phyloP scores from a whole-genome alignment of 2,888 invertebrate genomes.

The Eretmocerus hayati region DNA sequence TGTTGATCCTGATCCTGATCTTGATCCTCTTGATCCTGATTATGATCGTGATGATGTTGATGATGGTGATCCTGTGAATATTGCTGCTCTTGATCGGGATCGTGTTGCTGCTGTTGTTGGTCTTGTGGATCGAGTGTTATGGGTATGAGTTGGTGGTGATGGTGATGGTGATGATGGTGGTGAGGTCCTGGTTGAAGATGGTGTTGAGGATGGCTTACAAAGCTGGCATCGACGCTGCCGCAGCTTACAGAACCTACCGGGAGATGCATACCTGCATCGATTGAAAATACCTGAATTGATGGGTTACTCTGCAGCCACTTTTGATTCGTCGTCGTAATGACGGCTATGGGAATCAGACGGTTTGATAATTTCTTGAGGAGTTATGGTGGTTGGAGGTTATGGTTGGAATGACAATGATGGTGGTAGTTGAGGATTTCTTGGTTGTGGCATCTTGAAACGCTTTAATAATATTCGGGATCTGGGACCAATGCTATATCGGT shows the following conservation, averaged over 20 bases:
- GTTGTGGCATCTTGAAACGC: too few relatives aligned
- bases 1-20: slow-evolving; percentile 19
- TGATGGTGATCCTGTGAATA: slow-evolving; percentile 15
- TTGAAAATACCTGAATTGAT: too few relatives aligned
- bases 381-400: too few relatives aligned
- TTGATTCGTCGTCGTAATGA: too few relatives aligned
- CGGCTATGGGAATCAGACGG: too few relatives aligned
- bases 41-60: slow-evolving; percentile 8
- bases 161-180: slow-evolving; percentile 25
- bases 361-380: too few relatives aligned
- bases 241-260: slow-evolving; percentile 46
- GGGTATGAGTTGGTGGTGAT: slow-evolving; percentile 24
- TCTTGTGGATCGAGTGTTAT: slow-evolving; percentile 34
- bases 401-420: too few relatives aligned
- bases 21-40: slow-evolving; percentile 18
- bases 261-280: slow-evolving; percentile 47
- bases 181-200: slow-evolving; percentile 24
- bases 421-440: too few relatives aligned
- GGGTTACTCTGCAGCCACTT: too few relatives aligned
- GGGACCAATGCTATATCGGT: too few relatives aligned
- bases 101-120: slow-evolving; percentile 28
- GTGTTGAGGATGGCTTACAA: slow-evolving; percentile 32
- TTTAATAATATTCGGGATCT: too few relatives aligned
- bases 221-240: slow-evolving; percentile 41
- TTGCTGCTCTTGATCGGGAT: slow-evolving; percentile 17